These are phyloP conservation scores for Oreochromis grahami DNA, from an alignment of 2,797 vertebrate genomes.

Conservation along the genomic window DNA sequence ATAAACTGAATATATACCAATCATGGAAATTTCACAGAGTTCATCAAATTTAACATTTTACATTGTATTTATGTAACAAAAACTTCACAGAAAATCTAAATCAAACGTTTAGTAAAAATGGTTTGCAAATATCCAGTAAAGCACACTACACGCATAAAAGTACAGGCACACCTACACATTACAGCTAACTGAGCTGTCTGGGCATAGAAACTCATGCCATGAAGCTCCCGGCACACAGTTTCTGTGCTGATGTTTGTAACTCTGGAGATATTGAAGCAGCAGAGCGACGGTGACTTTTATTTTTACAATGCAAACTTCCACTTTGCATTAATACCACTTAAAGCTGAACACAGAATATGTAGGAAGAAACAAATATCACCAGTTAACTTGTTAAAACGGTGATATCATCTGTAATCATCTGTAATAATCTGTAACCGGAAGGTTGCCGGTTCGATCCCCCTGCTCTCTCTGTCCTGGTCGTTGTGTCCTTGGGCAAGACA, in stretches of 20 bases:
- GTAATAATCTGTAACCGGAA: no score
- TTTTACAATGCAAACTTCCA: background rate
- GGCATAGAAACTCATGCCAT: accelerated
- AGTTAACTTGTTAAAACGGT: background rate
- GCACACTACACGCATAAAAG: background rate
- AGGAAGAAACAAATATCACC: background rate
- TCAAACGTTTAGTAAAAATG: background rate
- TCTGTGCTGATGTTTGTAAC: background rate
- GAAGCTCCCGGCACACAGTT: background rate
- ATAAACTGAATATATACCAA: background rate
- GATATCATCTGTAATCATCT: background rate
- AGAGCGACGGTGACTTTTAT: background rate
- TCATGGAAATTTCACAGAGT: background rate
- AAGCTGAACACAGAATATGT: background rate
- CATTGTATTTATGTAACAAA: background rate
- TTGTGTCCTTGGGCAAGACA: no score
- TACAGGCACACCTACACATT: background rate
- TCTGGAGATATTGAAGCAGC: background rate
- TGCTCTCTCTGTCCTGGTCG: no score
- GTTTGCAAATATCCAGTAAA: background rate
- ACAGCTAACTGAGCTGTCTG: background rate
- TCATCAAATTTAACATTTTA: no score
- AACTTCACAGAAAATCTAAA: accelerated
- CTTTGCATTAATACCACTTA: background rate
- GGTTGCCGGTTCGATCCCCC: no score